Percentiles rank a stretch among this genome's conserved stretches.
These are phyloP conservation scores for Drosophila austrosaltans DNA, from an alignment of 2,888 invertebrate genomes.

Conservation along the genomic window DNA sequence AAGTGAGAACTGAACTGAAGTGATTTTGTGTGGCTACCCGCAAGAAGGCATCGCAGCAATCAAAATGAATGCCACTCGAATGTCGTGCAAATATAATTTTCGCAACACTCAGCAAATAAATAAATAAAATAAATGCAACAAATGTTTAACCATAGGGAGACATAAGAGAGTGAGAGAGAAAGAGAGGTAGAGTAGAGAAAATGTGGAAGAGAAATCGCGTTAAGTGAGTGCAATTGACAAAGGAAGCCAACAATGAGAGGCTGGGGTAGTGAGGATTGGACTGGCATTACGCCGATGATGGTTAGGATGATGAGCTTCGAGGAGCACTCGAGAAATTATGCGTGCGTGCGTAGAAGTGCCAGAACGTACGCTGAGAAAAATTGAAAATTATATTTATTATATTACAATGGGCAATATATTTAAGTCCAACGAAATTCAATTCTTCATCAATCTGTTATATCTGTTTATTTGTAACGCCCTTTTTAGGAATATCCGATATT, in stretches of 20 bases:
- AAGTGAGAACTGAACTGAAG: conserved; percentile 43
- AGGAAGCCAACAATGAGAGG: conserved; percentile 69
- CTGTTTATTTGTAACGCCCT: no score
- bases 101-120: conserved; percentile 66
- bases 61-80: conserved; percentile 56
- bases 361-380: conserved; percentile 15
- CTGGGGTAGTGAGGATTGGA: conserved; percentile 5
- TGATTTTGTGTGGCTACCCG: conserved; percentile 61
- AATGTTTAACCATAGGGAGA: conserved; percentile 32
- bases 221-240: conserved; percentile 76
- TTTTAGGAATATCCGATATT: no score
- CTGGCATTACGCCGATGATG: conserved; percentile 3
- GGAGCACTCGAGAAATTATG: conserved; percentile 71
- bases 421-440: no score
- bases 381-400: no score
- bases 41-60: conserved; percentile 57
- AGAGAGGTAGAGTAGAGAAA: background rate
- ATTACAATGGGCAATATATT: no score
- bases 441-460: no score
- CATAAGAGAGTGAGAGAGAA: background rate
- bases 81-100: conserved; percentile 78
- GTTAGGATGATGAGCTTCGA: conserved; percentile 45
- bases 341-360: conserved; percentile 61
- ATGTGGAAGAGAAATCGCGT: conserved; percentile 39
- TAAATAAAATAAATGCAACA: conserved; percentile 61